Conservation (phyloP, 2,888 invertebrate species). For the Euclidia mi region DNA sequence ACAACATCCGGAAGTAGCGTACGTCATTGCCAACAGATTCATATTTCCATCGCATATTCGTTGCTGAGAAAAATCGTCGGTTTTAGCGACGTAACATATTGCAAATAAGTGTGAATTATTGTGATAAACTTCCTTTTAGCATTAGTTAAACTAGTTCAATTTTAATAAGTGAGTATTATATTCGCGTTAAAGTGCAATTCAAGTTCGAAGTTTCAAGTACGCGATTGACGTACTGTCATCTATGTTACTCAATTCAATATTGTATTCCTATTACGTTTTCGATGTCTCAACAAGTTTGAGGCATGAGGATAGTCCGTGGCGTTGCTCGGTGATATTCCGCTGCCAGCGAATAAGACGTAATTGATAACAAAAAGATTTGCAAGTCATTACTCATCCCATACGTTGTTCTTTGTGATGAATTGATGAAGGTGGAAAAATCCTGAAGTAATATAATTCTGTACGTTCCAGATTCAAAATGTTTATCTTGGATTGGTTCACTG, state of each 20-base stretch:
- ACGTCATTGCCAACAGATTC: conserved; percentile 89
- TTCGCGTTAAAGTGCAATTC: conserved; percentile 62
- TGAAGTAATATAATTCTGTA: conserved; percentile 67
- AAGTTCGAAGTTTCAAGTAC: conserved; percentile 73
- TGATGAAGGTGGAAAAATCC: conserved; percentile 61
- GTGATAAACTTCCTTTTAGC: conserved; percentile 85
- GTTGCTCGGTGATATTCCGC: conserved; percentile 52
- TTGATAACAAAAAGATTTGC: conserved; percentile 73
- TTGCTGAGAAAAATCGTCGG: conserved; percentile 77
- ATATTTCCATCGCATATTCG: conserved; percentile 74
- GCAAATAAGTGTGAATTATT: conserved; percentile 83
- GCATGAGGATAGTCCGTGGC: conserved; percentile 55
- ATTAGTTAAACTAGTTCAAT: conserved; percentile 86
- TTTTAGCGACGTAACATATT: conserved; percentile 83
- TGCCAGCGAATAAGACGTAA: conserved; percentile 65
- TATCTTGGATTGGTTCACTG: conserved; percentile 99
- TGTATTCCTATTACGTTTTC: conserved; percentile 72
- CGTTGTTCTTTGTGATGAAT: conserved; percentile 77
- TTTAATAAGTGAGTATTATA: conserved; percentile 84
- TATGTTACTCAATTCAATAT: conserved; percentile 85
- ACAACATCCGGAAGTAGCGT: conserved; percentile 86
- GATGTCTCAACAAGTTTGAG: conserved; percentile 60
- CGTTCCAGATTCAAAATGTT: conserved; percentile 93
- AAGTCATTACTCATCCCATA: conserved; percentile 78
- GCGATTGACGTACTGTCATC: conserved; percentile 85